Base-by-base conservation (phyloP, 2,797 vertebrate genomes). In the Delichon dasypus region DNA sequence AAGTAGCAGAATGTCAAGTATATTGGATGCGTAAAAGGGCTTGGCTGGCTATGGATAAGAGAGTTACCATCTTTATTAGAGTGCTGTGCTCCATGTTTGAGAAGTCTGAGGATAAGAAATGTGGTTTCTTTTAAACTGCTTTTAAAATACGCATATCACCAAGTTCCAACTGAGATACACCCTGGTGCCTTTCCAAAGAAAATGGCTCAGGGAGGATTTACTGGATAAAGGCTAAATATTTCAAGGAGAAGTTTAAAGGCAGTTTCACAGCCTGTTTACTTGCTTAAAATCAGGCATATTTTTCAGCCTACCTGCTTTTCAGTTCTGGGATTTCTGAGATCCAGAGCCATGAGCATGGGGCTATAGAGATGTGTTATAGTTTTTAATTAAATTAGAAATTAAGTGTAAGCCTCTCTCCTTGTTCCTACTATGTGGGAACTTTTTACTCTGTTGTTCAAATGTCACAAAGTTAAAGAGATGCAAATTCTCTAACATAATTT, bases 1-100 rank as follows among this genome's bases (percentile, higher is more conserved):
- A 99, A 98, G 98, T 97, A 98, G 98, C 97, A 97, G 97, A 98
- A 98, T 98, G 98, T 98, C 98, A 98, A 98, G 98, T 98, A 98
- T 98, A 98, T 98, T 98, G 98, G 98, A 98, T 97, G 98, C 96
- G 90, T 98, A 97, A 98, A 97, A 98, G 98, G 97, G 96, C 97
- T 97, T 96, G 97, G 89, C 95, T 97, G 96, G 85, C 96, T 97
- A 95, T 94, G 95, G 91, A 95, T 94, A 96, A 96, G 96, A 97
- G 97, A 97, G 97, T 96, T 96, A 96, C 97, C 88, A 94, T 97
- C 97, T 98, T 97, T 92, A 97, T 92, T 98, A 97, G 97, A 98
- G 97, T 91, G 71, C 88, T 82, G 91, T 93, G 91, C 96, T 96
- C 89, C 92, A 48, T 40, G 25, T 94, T 92, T 45, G 62, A 61